Base-by-base conservation (phyloP, 2,888 invertebrate species). In the Drosophila borealis region DNA sequence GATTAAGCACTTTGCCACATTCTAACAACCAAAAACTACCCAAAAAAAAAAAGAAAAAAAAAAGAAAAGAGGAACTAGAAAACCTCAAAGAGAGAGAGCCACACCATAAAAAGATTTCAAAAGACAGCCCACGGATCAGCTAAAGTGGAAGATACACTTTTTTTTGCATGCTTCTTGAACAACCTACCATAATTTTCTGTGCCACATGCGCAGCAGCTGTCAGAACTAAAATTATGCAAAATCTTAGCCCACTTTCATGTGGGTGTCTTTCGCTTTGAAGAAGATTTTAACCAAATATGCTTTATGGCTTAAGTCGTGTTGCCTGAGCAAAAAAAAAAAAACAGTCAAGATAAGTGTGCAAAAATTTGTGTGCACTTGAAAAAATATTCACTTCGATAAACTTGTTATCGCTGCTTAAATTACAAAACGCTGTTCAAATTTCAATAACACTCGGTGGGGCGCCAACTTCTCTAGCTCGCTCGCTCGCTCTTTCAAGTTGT, bases 391-490 rank as follows among this genome's bases (percentile, higher is more conserved):
- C 67, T 80, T 74, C 59, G 37, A 25, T 67, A 76, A 69, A 83
- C 81, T 78, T 81, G 74, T 63, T 45, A 69, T 67, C 54, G 51
- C 69, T 72, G 70, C 82, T 74, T 72, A 64, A 44, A 65, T 88
- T 85, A 82, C 77, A 76, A 70, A 77, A 60, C 61, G 39, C 72
- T 66, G 65, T 49, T 85, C 60, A 13, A 66, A 74, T 83, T 85
- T 85, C 86, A 85, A 63, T 61, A 62, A 53, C 61, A 80, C 17
- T 37, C 48, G 46, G 25, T 19, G 49, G 19, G 84, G 71, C 81
- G 74, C 70, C 69, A 70, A 70, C 65, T 74, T 65, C 49, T 10
- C 42, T 64, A 71, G 62, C 29, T 64, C 74, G 62, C 29, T 29
- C 29, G 2, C 29, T 29, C 25, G 25, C 25, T 29, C 8, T 29